These are phyloP conservation scores for Diorhabda elongata DNA, from an alignment of 1,140 invertebrate genomes.

Conservation along the genomic window DNA sequence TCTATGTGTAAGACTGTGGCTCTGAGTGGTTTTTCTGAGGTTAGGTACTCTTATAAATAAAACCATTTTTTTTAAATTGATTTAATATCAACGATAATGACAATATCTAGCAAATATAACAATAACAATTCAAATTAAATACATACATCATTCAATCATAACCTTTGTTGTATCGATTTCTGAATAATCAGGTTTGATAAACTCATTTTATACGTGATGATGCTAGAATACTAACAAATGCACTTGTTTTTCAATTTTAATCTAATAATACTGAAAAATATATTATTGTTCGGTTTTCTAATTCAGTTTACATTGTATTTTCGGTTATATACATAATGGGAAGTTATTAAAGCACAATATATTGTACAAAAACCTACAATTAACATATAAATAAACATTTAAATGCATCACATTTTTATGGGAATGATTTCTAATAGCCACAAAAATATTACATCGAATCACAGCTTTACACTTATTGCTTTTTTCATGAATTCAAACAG, in stretches of 20 bases:
- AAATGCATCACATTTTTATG: neutral
- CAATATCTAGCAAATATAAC: slow-evolving; percentile 2
- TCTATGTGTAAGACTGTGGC: too few species aligned
- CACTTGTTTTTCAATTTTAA: too few species aligned
- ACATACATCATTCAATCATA: neutral
- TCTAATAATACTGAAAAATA: too few species aligned
- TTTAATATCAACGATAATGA: slow-evolving; percentile 1
- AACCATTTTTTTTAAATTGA: neutral
- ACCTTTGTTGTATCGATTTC: too few species aligned
- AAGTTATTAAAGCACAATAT: too few species aligned
- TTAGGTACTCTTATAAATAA: neutral
- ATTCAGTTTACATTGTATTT: too few species aligned
- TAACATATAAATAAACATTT: neutral
- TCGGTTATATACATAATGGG: too few species aligned
- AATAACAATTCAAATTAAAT: neutral
- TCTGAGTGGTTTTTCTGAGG: too few species aligned
- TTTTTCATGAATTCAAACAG: slow-evolving; percentile 1
- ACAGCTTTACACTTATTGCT: neutral
- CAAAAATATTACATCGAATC: slow-evolving; percentile 1
- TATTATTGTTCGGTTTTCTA: too few species aligned
- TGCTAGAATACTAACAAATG: too few species aligned
- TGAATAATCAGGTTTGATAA: too few species aligned
- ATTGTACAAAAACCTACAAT: neutral
- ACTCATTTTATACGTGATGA: too few species aligned
- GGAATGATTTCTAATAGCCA: neutral